Evolutionary conservation across 2,113 vertebrate species (phyloP).

Genomic region (Macaca mulatta): DNA sequence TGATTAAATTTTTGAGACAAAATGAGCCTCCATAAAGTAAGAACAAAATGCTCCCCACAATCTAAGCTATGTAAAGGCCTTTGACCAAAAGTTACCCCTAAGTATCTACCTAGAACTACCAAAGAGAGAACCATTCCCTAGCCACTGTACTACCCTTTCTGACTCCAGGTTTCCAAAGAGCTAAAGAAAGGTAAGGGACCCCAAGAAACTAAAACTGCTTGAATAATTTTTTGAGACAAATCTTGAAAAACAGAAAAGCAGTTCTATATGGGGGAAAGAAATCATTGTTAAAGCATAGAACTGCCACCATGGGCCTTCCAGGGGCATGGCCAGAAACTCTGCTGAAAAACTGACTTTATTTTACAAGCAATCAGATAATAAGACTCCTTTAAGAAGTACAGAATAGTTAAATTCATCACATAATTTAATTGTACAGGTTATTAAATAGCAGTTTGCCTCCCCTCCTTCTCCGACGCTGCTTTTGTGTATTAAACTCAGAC

Average conservation of each 20-base stretch:
- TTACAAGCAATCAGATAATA: constrained; percentile 85
- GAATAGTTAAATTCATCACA: constrained; percentile 88
- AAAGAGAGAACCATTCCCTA: neutral
- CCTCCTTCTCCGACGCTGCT: constrained; percentile 84
- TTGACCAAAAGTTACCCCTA: neutral
- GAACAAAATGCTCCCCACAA: neutral
- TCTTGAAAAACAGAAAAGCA: constrained; percentile 68
- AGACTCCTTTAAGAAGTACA: constrained; percentile 83
- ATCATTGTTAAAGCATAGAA: constrained; percentile 76
- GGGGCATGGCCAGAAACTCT: constrained; percentile 77
- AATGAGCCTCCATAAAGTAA: neutral
- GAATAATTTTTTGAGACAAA: constrained; percentile 69
- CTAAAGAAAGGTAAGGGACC: neutral
- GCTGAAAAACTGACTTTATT: constrained; percentile 83
- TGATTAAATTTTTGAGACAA: neutral
- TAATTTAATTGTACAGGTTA: constrained; percentile 90
- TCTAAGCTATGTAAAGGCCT: neutral
- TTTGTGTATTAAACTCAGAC: constrained; percentile 90
- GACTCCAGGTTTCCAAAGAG: neutral
- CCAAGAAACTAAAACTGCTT: constrained; percentile 37
- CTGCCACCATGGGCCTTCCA: constrained; percentile 71
- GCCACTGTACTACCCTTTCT: neutral
- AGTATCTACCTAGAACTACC: neutral
- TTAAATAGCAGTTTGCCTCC: constrained; percentile 86
- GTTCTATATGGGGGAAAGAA: constrained; percentile 49